phyloP scores from a whole-genome alignment of 2,797 vertebrate species.

The Percopsis omiscomaycus region DNA sequence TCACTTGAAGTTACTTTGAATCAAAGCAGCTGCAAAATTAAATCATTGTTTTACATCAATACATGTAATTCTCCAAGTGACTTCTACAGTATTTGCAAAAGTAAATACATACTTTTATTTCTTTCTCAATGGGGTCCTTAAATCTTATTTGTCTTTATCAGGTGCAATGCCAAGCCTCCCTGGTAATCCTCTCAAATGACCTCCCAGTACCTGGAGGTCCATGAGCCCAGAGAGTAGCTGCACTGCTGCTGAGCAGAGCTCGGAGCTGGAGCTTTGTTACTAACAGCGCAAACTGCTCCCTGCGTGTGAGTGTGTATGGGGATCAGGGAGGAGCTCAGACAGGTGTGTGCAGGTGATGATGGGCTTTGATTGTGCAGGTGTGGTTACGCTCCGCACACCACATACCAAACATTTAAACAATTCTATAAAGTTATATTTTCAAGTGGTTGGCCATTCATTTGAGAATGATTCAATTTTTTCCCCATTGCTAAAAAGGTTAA shows the following conservation, averaged over 20 bases:
- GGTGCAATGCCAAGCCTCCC: no score
- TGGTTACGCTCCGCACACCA: conserved; percentile 18
- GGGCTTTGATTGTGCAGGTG: conserved; percentile 38
- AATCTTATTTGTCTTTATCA: no score
- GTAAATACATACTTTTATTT: no score
- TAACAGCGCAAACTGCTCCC: conserved; percentile 63
- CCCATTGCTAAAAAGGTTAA: no score
- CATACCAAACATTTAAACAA: background rate
- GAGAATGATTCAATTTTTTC: no score
- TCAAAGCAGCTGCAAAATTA: no score
- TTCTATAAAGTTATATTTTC: background rate
- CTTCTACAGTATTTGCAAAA: no score
- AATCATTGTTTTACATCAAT: no score
- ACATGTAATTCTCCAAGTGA: no score
- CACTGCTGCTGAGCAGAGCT: conserved; percentile 26
- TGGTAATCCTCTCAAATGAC: conserved; percentile 22
- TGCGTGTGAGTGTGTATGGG: conserved; percentile 66
- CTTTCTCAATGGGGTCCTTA: no score
- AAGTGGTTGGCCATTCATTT: no score
- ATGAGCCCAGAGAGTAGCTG: background rate
- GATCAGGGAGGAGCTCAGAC: conserved; percentile 49
- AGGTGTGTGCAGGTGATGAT: conserved; percentile 60
- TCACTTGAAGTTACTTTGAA: no score
- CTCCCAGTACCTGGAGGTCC: conserved; percentile 4
- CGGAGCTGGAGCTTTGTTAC: conserved; percentile 43